phyloP scores from a whole-genome alignment of 92 coral and sea anemone genomes.

The Desmophyllum pertusum region DNA sequence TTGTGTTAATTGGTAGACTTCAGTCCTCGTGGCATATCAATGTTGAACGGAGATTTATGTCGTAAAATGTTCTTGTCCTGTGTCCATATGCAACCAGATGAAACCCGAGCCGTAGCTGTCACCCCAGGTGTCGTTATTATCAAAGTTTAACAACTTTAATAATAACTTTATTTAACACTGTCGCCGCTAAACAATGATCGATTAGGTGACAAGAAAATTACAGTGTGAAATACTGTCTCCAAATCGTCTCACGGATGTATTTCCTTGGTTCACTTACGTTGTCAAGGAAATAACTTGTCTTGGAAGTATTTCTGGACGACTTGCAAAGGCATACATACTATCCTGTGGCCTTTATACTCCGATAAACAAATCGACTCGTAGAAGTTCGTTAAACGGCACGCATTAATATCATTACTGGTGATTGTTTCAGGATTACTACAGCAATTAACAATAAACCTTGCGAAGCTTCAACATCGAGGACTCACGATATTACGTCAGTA shows the following conservation, averaged over 20 bases:
- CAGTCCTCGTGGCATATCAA: neutral
- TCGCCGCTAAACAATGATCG: neutral
- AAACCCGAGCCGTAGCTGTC: neutral
- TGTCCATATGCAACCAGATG: neutral
- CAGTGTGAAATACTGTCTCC: neutral
- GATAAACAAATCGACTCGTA: neutral
- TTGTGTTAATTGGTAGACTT: neutral
- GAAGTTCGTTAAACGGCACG: conserved; percentile 6
- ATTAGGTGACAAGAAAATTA: neutral
- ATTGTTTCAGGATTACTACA: conserved; percentile 6
- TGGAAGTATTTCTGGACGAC: neutral
- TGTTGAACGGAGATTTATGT: neutral
- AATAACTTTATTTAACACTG: conserved; percentile 6
- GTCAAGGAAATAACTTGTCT: neutral
- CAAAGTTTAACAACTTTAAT: conserved; percentile 4
- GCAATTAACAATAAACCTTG: neutral
- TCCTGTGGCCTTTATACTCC: neutral
- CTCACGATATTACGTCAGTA: conserved; percentile 10
- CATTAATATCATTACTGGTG: neutral
- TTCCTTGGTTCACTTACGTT: neutral
- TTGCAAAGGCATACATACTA: neutral
- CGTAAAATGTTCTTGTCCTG: neutral
- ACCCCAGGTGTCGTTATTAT: conserved; percentile 1
- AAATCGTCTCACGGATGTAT: neutral
- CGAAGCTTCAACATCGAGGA: neutral